Conservation (phyloP, 2,797 vertebrate genomes). For the Cuniculus paca region DNA sequence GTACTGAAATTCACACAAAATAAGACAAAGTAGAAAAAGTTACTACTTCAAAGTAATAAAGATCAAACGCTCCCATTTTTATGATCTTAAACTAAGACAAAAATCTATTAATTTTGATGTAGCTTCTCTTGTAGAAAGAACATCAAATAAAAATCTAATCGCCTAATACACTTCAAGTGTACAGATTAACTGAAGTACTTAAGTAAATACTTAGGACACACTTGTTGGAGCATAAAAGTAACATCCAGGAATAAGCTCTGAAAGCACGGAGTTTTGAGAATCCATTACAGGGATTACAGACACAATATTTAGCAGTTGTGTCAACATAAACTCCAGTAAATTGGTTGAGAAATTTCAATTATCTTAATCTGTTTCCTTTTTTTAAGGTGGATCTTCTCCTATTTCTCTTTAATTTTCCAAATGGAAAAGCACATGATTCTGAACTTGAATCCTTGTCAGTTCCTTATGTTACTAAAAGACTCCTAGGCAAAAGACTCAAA, state of each 20-base stretch:
- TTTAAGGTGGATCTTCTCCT: background rate
- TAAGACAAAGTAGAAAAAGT: background rate
- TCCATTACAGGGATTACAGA: slow-evolving; percentile 11
- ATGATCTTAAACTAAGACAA: slow-evolving; percentile 13
- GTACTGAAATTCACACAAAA: slow-evolving; percentile 48
- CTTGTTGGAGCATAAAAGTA: background rate
- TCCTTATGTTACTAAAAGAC: background rate
- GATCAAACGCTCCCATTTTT: slow-evolving; percentile 16
- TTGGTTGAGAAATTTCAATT: slow-evolving; percentile 34
- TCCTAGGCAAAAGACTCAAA: background rate
- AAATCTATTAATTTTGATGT: slow-evolving; percentile 35
- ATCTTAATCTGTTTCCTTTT: slow-evolving; percentile 51
- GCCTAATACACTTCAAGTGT: slow-evolving; percentile 32
- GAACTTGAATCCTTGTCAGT: background rate
- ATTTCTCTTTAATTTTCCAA: slow-evolving; percentile 65
- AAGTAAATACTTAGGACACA: slow-evolving; percentile 31
- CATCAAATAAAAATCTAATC: slow-evolving; percentile 53
- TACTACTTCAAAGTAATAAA: slow-evolving; percentile 62
- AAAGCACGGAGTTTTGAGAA: slow-evolving; percentile 38
- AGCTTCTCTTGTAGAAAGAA: slow-evolving; percentile 19
- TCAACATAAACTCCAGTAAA: slow-evolving; percentile 49
- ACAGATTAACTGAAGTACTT: slow-evolving; percentile 57
- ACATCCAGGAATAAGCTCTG: slow-evolving; percentile 7
- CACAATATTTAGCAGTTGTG: background rate
- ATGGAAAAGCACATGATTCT: background rate